Percentiles rank a stretch among this genome's conserved stretches.
Conservation (phyloP, 2,797 vertebrate species). For the Myotis daubentonii region DNA sequence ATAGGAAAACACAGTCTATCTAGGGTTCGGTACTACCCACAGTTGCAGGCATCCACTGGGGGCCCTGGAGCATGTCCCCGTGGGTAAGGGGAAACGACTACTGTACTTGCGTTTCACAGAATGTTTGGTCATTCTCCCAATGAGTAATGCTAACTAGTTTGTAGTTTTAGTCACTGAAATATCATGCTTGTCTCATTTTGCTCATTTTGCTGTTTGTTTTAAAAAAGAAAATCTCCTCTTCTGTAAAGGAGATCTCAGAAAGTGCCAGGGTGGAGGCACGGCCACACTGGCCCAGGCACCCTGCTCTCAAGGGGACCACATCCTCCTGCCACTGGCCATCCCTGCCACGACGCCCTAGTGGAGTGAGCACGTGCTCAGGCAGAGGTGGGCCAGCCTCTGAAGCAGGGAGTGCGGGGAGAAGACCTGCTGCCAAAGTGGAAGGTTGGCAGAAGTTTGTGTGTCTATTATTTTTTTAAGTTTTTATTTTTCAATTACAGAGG, state of each 20-base stretch:
- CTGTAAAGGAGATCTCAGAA: not conserved
- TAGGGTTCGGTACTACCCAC: not conserved
- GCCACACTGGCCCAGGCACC: not conserved
- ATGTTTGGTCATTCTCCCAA: not conserved
- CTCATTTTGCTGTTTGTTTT: constrained; percentile 26
- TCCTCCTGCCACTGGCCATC: not conserved
- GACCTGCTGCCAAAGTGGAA: rapidly evolving
- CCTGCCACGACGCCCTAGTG: rapidly evolving
- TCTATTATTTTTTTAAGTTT: not conserved
- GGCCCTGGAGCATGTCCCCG: too few species aligned
- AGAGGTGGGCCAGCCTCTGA: not conserved
- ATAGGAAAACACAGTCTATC: not conserved
- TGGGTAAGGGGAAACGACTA: not conserved
- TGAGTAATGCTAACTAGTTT: not conserved
- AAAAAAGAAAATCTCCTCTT: not conserved
- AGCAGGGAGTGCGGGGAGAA: too few species aligned
- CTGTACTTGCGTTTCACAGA: not conserved
- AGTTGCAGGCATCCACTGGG: not conserved
- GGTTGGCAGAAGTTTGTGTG: rapidly evolving
- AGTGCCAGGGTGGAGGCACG: too few species aligned
- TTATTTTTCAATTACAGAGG: not conserved
- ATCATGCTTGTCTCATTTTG: not conserved
- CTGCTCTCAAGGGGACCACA: not conserved
- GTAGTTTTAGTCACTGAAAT: not conserved
- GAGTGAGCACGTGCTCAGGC: rapidly evolving